Evolutionary conservation across 23 tunicate species (phyloP), one percentile per base, ranked within the genome.

Genomic region (Trididemnum nubilum): DNA sequence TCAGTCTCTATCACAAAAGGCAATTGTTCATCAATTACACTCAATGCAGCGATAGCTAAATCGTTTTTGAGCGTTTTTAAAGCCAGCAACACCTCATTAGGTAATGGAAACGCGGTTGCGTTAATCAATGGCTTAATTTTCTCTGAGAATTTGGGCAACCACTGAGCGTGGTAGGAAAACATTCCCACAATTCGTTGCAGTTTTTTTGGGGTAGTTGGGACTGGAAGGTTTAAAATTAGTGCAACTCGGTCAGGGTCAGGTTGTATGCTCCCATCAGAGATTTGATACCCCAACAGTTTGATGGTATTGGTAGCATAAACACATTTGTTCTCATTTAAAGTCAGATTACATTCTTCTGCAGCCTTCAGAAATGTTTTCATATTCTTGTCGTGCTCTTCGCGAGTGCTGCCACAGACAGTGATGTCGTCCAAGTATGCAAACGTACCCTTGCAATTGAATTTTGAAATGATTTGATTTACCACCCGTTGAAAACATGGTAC

Each of bases 401-500:
- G 81, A 1, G 66, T 77, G 3, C 40, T 27, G 19, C 81, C 67
- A 31, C 67, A 77, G 24, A 77, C 67, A 2, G 81, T 77, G 2
- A 77, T 77, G 31, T 77, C 67, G 33, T 77, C 81, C 21, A 77
- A 27, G 54, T 77, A 57, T 2, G 81, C 81, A 33, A 77, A 77
- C 24, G 81, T 77, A 54, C 38, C 81, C 31, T 77, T 54, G 40
- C 67, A 77, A 54, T 77, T 28, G 37, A 7, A 7, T 30, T 52
- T 32, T 57, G 66, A 4, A 29, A 54, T 77, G 26, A 77, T 54
- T 30, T 52, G 31, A 57, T 77, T 32, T 2, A 77, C 31, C 7
- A 77, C 67, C 2, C 81, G 37, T 30, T 52, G 81, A 29, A 77
- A 77, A 57, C 81, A 77, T 12, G 66, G 81, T 3, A 77, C 81